phyloP scores from a whole-genome alignment of 2,888 invertebrate genomes.

The Protula sp. region DNA sequence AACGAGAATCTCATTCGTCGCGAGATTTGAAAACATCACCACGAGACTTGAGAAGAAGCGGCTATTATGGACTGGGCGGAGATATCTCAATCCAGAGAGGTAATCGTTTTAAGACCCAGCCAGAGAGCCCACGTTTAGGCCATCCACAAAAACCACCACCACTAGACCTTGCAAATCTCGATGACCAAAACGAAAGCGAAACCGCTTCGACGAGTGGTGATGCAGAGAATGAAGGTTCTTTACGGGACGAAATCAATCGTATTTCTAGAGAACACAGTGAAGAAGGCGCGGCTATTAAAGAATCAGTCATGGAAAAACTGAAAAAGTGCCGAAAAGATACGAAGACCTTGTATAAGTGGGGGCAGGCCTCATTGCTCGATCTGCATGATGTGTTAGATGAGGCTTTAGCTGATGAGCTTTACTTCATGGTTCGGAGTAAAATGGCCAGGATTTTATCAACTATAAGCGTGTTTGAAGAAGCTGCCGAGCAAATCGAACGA shows the following conservation, averaged over 20 bases:
- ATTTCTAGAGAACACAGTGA: slow-evolving; percentile 9
- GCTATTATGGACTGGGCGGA: not conserved
- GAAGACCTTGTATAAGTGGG: slow-evolving; percentile 13
- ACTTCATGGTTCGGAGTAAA: slow-evolving; percentile 13
- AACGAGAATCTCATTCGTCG: not conserved
- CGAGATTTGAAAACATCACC: too few species aligned
- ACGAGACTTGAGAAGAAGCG: too few species aligned
- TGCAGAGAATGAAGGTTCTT: not conserved
- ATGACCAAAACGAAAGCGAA: not conserved
- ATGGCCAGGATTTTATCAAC: slow-evolving; percentile 12
- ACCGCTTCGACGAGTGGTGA: not conserved
- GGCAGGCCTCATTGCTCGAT: slow-evolving; percentile 11
- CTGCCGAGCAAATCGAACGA: slow-evolving; percentile 11
- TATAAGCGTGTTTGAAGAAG: slow-evolving; percentile 14
- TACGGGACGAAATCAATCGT: slow-evolving; percentile 4
- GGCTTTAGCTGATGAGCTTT: slow-evolving; percentile 14
- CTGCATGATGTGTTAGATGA: slow-evolving; percentile 15
- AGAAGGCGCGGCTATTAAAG: slow-evolving; percentile 6
- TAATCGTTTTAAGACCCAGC: not conserved
- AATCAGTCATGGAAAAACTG: slow-evolving; percentile 4
- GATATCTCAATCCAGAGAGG: not conserved
- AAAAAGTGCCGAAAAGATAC: slow-evolving; percentile 7
- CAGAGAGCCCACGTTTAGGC: not conserved
- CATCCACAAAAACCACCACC: too few species aligned
- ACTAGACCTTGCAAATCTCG: not conserved